These are phyloP conservation scores for Ceuthmochares aereus DNA, from an alignment of 2,113 vertebrate species.

Conservation along the genomic window DNA sequence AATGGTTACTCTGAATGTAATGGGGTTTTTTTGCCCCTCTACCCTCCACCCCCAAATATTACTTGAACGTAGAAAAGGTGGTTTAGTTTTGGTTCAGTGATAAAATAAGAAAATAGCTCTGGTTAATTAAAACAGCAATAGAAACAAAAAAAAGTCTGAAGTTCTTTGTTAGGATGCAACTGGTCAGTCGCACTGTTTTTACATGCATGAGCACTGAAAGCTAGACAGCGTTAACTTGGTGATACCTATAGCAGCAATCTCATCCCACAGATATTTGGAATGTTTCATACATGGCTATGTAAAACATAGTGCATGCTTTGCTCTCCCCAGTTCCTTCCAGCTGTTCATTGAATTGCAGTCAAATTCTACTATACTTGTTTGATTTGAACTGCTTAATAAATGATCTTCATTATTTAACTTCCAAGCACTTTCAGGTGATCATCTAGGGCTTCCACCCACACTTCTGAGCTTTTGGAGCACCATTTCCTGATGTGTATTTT, in stretches of 20 bases:
- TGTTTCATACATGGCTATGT: conserved; percentile 3
- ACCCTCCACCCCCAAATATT: not conserved
- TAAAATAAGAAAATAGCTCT: not conserved
- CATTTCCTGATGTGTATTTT: conserved; percentile 70
- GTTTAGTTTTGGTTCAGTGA: not conserved
- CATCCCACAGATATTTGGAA: not conserved
- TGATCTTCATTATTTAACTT: conserved; percentile 7
- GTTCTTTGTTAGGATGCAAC: not conserved
- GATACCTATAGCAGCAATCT: not conserved
- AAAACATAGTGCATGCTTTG: conserved; percentile 51
- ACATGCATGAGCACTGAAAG: not conserved
- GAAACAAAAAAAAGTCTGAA: not conserved
- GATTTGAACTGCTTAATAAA: conserved; percentile 35
- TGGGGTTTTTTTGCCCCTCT: not conserved
- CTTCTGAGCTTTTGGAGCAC: conserved; percentile 47
- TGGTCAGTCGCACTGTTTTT: not conserved
- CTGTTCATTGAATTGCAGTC: not conserved
- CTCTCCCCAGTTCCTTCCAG: not conserved
- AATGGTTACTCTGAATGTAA: not conserved
- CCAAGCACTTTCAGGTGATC: not conserved
- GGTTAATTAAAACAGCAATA: not conserved
- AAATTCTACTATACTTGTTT: not conserved
- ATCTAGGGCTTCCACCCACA: conserved; percentile 56
- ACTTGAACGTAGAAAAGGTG: not conserved
- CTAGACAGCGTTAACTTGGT: not conserved